Evolutionary conservation across 2,797 vertebrate genomes (phyloP), one percentile per base, ranked within the genome.

Genomic region (Gadopsis marmoratus): DNA sequence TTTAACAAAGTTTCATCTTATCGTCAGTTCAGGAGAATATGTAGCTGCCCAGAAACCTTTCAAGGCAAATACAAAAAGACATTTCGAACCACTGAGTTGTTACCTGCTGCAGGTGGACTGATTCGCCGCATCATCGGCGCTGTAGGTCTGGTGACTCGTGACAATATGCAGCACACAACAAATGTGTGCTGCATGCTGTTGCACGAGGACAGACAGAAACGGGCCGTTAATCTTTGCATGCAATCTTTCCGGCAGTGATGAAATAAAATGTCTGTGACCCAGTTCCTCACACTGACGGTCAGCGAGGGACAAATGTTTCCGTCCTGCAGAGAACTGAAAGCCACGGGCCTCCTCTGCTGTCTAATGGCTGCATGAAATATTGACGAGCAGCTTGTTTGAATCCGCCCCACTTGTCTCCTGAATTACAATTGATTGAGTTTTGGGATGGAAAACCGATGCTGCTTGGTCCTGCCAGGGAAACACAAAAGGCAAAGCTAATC

Each of bases 361-460:
- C 86, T 41, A 8, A 70, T 73, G 51, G 72, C 79, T 54, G 21
- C 1, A 67, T 86, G 1, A 88, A 90, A 74, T 83, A 88, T 88
- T 87, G 83, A 90, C 59, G 74, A 39, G 69, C 9, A 51, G 53
- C 73, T 67, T 21, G 48, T 67, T 67, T 75, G 58, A 47, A 63
- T 62, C 55, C 14, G 70, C 68, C 83, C 85, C 82, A 58, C 47
- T n/a, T 29, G 23, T 69, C 61, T 54, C 47, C 66, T 21, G 4
- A 78, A 76, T 80, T 37, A 80, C 55, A 29, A 82, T 84, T 14
- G 81, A 88, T 87, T 87, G 74, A 0, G 23, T 66, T 71, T 51
- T 6, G 1, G 65, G 54, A 71, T 37, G 59, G 71, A 73, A 74
- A 71, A 33, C 31, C 19, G 16, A 76, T 58, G 76, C 7, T 13